A percentile compares a stretch with the other conserved stretches of the same genome.
phyloP scores from a whole-genome alignment of 1,140 invertebrate species.

The Planococcus citri region DNA sequence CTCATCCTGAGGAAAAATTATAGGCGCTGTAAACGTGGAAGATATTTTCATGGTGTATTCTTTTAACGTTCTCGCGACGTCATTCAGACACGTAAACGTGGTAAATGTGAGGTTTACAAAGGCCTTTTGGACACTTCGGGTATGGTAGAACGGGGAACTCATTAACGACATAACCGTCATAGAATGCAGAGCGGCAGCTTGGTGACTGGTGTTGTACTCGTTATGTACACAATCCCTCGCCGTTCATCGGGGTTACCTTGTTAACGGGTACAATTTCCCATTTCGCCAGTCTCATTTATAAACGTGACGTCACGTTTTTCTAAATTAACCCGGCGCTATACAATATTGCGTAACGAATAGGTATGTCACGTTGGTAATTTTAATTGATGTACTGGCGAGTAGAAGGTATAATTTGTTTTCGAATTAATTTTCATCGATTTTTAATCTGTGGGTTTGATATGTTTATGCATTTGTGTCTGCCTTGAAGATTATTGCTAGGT shows the following conservation, averaged over 20 bases:
- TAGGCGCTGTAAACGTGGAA: too few species aligned
- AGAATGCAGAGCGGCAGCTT: background rate
- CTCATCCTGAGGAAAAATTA: too few species aligned
- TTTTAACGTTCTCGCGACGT: too few species aligned
- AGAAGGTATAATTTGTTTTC: too few species aligned
- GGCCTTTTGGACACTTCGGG: background rate
- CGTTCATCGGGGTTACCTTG: background rate
- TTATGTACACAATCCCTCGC: background rate
- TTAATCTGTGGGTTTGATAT: too few species aligned
- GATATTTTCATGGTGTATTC: too few species aligned
- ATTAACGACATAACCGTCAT: background rate
- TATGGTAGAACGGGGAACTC: background rate
- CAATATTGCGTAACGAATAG: background rate
- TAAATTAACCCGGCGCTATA: background rate
- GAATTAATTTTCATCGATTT: too few species aligned
- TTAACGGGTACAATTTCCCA: background rate
- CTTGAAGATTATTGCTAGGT: too few species aligned
- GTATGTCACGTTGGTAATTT: background rate
- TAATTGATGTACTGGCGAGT: background rate
- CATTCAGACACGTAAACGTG: background rate
- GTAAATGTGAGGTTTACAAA: background rate
- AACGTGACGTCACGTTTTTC: slow-evolving; percentile 1
- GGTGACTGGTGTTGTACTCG: too few species aligned
- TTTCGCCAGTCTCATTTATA: background rate
- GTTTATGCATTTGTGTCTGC: too few species aligned